phyloP scores from a whole-genome alignment of 1,140 invertebrate genomes.

The Paraescarpia echinospica region DNA sequence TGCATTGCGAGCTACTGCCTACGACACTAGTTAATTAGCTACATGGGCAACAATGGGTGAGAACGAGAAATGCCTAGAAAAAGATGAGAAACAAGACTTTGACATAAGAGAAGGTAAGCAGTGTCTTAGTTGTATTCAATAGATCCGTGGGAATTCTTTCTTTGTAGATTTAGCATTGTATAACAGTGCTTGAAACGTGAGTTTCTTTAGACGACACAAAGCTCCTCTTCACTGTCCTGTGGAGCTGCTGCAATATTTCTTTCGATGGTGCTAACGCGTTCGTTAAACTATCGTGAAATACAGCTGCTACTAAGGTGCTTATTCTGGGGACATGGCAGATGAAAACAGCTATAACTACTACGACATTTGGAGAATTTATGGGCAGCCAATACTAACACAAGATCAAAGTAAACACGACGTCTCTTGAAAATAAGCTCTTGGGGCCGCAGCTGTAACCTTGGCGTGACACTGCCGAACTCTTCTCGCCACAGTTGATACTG shows the following conservation, averaged over 20 bases:
- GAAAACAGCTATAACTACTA: too few species aligned
- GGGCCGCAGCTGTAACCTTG: neutral
- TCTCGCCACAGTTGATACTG: neutral
- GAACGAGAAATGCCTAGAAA: neutral
- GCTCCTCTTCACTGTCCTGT: too few species aligned
- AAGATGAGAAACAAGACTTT: neutral
- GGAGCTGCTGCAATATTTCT: neutral
- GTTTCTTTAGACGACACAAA: too few species aligned
- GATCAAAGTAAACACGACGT: neutral
- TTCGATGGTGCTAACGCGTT: neutral
- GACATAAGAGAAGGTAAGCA: neutral
- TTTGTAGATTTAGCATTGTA: too few species aligned
- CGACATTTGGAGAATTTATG: neutral
- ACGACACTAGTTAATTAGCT: neutral
- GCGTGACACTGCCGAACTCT: neutral
- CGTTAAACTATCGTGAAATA: neutral
- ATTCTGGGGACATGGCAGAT: neutral
- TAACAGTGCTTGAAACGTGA: too few species aligned
- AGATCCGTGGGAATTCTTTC: too few species aligned
- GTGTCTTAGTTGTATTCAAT: too few species aligned
- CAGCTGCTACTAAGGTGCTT: neutral
- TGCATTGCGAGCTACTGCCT: neutral
- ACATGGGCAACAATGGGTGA: neutral
- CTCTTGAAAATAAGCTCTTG: neutral
- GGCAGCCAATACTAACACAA: neutral